phyloP scores from a whole-genome alignment of 2,797 vertebrate genomes.

The Melanogrammus aeglefinus region DNA sequence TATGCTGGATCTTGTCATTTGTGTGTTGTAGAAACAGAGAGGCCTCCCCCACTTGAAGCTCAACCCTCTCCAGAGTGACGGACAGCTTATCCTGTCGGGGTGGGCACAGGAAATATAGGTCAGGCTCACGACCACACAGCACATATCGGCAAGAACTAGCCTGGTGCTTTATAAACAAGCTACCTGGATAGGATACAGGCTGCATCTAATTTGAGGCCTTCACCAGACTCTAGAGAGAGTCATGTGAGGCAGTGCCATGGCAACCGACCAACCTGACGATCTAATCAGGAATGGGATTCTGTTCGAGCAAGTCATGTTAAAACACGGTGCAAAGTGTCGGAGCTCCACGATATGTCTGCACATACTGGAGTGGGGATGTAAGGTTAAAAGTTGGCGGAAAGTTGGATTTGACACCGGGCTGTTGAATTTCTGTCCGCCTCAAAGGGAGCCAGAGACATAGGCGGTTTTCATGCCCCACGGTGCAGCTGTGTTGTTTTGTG shows the following conservation, averaged over 20 bases:
- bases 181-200: constrained; percentile 13
- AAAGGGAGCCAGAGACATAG: not conserved
- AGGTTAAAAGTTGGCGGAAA: constrained; percentile 13
- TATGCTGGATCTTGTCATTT: constrained; percentile 67
- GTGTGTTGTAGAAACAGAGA: constrained; percentile 56
- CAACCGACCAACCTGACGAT: constrained; percentile 14
- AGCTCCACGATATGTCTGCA: not conserved
- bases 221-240: constrained; percentile 25
- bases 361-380: constrained; percentile 24
- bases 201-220: constrained; percentile 23
- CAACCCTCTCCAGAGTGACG: constrained; percentile 55
- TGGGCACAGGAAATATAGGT: constrained; percentile 1
- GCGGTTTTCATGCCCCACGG: not conserved
- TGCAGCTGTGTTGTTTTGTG: not conserved
- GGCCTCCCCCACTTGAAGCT: constrained; percentile 62
- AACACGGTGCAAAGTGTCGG: constrained; percentile 7
- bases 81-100: constrained; percentile 68
- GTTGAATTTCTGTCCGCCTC: constrained; percentile 56
- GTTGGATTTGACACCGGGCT: constrained; percentile 40
- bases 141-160: not conserved
- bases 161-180: constrained; percentile 25
- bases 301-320: constrained; percentile 18
- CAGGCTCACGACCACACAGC: constrained; percentile 27
- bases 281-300: constrained; percentile 34
- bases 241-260: constrained; percentile 34